These are phyloP conservation scores for Argyra leucocephala DNA, from an alignment of 2,888 invertebrate species.

Conservation along the genomic window DNA sequence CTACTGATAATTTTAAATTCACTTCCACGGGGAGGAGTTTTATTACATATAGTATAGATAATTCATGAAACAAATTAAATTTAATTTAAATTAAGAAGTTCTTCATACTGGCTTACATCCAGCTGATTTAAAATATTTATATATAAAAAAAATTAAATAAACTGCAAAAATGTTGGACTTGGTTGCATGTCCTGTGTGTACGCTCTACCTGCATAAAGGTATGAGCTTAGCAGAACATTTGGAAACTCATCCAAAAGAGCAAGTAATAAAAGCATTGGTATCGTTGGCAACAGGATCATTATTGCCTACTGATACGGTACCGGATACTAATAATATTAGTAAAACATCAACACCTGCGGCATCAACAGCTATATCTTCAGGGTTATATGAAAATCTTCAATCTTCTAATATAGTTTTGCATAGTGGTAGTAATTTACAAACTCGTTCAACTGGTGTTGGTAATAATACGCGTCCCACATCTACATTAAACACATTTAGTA, in stretches of 20 bases:
- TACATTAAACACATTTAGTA: not conserved
- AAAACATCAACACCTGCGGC: not conserved
- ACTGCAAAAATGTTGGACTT: slow-evolving; percentile 32
- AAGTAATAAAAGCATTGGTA: slow-evolving; percentile 71
- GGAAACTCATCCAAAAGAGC: slow-evolving; percentile 79
- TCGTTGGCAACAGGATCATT: slow-evolving; percentile 30
- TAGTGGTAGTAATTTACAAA: not conserved
- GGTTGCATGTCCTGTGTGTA: slow-evolving; percentile 72
- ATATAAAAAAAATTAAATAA: not conserved
- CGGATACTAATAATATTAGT: slow-evolving; percentile 5
- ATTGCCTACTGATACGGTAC: slow-evolving; percentile 15
- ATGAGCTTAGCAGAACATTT: slow-evolving; percentile 72
- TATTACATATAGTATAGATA: not conserved
- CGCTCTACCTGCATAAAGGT: slow-evolving; percentile 70
- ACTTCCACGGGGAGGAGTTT: not conserved
- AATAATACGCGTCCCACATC: not conserved
- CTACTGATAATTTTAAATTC: not conserved
- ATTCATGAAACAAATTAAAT: not conserved
- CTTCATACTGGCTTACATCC: not conserved
- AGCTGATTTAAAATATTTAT: too few relatives aligned
- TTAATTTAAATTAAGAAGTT: not conserved
- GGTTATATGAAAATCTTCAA: not conserved
- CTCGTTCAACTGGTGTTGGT: not conserved
- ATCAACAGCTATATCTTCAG: not conserved
- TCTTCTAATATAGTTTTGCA: not conserved